Conservation (phyloP, 64 coral and sea anemone genomes). For the Montipora efflorescens region DNA sequence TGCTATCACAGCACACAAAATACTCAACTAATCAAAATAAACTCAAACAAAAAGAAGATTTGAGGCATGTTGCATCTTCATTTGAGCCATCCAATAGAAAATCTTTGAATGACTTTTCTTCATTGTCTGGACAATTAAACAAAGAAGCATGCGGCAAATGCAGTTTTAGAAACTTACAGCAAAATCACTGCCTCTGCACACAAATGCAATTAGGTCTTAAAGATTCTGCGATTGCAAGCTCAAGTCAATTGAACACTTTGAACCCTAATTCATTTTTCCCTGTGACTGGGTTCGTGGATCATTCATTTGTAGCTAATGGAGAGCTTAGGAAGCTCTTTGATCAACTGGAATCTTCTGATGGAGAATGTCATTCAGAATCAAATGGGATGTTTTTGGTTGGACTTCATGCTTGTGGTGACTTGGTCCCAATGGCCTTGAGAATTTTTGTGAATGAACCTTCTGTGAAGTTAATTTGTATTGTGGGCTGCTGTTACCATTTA, state of each 20-base stretch:
- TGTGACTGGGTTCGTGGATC: conserved; percentile 57
- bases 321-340: conserved; percentile 3
- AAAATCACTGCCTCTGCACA: too few species aligned
- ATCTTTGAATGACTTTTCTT: neutral
- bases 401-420: conserved; percentile 85
- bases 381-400: conserved; percentile 68
- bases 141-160: neutral
- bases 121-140: neutral
- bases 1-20: neutral
- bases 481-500: conserved; percentile 95
- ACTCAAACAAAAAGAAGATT: neutral
- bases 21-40: neutral
- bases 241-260: neutral
- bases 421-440: conserved; percentile 75
- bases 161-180: neutral
- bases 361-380: neutral
- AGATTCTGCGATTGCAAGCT: neutral
- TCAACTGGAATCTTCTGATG: neutral
- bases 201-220: neutral
- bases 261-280: conserved; percentile 40
- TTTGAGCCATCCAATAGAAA: neutral
- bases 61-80: neutral
- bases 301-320: conserved; percentile 34
- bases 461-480: conserved; percentile 79
- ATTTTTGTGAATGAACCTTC: conserved; percentile 70